Conservation (phyloP, 1,140 invertebrate species). For the Sinella curviseta region DNA sequence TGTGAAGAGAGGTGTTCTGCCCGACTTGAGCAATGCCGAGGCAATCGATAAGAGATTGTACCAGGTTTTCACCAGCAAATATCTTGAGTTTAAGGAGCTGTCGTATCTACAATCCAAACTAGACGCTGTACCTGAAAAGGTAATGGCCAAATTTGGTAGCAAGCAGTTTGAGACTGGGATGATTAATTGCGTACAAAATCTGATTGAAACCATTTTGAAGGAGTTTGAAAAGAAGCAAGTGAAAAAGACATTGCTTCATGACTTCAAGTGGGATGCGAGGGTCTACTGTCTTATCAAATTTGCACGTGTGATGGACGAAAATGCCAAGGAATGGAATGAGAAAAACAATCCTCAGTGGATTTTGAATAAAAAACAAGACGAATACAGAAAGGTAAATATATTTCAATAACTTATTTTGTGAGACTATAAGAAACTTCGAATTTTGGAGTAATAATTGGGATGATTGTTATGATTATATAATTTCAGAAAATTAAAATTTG, state of each 20-base stretch:
- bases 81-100: no score
- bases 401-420: not conserved
- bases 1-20: not conserved
- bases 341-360: not conserved
- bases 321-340: not conserved
- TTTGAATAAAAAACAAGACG: not conserved
- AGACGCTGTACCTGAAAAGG: not conserved
- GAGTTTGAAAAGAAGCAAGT: not conserved
- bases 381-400: not conserved
- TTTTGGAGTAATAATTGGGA: not conserved
- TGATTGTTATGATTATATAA: no score
- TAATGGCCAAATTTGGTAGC: not conserved
- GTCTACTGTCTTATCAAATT: not conserved
- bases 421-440: not conserved
- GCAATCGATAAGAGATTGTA: not conserved
- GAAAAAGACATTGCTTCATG: not conserved
- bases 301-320: not conserved
- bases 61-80: not conserved
- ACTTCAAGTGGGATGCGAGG: not conserved
- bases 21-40: not conserved
- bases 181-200: not conserved
- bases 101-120: not conserved
- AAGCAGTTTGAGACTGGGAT: conserved; percentile 1
- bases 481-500: not conserved
- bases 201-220: not conserved